Base-by-base conservation (phyloP, 2,888 invertebrate genomes). In the Agrypnus murinus region DNA sequence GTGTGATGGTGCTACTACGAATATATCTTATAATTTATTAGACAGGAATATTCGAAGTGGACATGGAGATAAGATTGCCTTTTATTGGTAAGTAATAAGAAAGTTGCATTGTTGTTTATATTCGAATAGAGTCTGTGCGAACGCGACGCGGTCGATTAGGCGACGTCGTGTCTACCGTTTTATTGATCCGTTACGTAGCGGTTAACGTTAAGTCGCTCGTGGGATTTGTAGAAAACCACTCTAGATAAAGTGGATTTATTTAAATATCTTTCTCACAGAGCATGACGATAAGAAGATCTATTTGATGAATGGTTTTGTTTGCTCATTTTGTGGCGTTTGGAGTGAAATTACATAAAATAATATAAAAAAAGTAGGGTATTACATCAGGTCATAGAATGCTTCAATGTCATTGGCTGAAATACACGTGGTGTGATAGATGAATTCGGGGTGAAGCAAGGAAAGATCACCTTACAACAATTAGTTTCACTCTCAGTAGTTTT, bases 1-100 rank as follows among this genome's bases (percentile, higher is more conserved):
- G 95, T 92, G 99, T 92, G 94, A 95, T 80, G 98, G 97, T 8
- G 95, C 95, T 3, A 92, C 93, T 38, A 99, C 98, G 43, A 99
- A 99, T 85, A 92, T 99, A 74, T 96, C 95, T 84, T 99, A 97
- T 87, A 99, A 99, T 87, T 89, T 96, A 60, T 87, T 99, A 78
- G 99, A 99, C 86, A 91, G 95, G 74, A 95, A 97, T 85, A 92
- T 99, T 64, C 91, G 94, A 80, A 93, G 92, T 78, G 97, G 97
- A 12, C 87, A 93, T 73, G 98, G 96, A 31, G 95, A 97, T 80
- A 95, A 93, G 84, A 90, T 97, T 74, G 98, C 98, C 15, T 98
- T 92, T 87, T 96, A 95, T 85, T 99, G 98, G 98, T 98, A 87
- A 92, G 94, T 87, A n/a, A n/a, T n/a, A n/a, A n/a, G n/a, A n/a